Conservation (phyloP, 2,888 invertebrate species). For the Unio pictorum region DNA sequence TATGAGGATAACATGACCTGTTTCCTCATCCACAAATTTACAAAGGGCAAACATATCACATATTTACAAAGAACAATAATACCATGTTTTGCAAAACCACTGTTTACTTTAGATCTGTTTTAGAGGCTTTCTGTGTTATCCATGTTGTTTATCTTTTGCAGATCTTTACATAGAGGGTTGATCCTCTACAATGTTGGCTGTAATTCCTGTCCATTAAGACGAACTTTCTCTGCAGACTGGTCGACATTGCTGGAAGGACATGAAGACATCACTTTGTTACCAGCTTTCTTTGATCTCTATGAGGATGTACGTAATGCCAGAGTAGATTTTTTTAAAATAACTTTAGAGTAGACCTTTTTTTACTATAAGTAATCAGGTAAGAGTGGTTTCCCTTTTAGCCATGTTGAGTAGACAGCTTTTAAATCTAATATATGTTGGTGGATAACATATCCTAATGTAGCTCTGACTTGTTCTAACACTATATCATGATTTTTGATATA, state of each 20-base stretch:
- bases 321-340: constrained; percentile 10
- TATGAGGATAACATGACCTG: no score
- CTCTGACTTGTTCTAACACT: no score
- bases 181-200: constrained; percentile 83
- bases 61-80: no score
- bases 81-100: no score
- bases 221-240: constrained; percentile 87
- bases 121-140: background rate
- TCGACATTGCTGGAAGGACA: constrained; percentile 75
- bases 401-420: background rate
- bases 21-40: no score
- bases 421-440: no score
- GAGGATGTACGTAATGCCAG: constrained; percentile 80
- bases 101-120: no score
- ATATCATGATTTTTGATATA: no score
- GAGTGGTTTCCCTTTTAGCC: background rate
- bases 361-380: background rate
- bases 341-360: background rate
- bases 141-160: constrained; percentile 21
- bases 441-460: no score
- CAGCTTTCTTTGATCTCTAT: constrained; percentile 92
- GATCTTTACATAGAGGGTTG: constrained; percentile 73
- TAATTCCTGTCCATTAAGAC: constrained; percentile 73
- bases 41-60: no score
- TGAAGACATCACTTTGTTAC: constrained; percentile 77